Evolutionary conservation across 2,113 vertebrate species (phyloP), one percentile per base, ranked within the genome.

Genomic region (Phocoena sinus): DNA sequence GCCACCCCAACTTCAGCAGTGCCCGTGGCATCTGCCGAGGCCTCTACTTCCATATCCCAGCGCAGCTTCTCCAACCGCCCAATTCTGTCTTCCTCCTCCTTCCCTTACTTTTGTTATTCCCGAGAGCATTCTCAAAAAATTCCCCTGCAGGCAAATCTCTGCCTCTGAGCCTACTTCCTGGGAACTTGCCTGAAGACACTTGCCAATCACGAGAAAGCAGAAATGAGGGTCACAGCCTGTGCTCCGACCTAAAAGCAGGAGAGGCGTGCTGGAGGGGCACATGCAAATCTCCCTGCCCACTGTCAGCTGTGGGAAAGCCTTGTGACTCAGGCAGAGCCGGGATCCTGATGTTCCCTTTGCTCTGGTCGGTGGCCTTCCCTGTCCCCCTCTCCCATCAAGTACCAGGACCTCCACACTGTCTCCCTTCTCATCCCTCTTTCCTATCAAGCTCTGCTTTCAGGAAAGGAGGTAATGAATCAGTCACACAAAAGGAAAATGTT

Each of bases 301-400:
- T 1, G 3, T 2, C 8, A 31, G 74, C 21, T 5, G 15, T 0
- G 5, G 73, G 38, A 20, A 44, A 56, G 31, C n/a, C 26, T 5
- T 11, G 17, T 17, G n/a, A 25, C n/a, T 0, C 7, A 3, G 36
- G 8, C 31, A 18, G 76, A 47, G 33, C 9, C 13, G 9, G 44
- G 17, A 3, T 12, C 18, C 36, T 13, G 10, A 50, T 0, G 12
- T 3, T 14, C 44, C 26, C 60, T 63, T 26, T 85, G 79, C 33
- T 56, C 21, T 13, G 26, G 18, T 0, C 0, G 3, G 41, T 53
- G 33, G 21, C 23, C 31, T 25, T 56, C 21, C 89, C 44, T 62
- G 23, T 41, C 74, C 13, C 26, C 71, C 11, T 47, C 21, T 33
- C 44, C 71, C 25, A 53, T 25, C 38, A 60, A 58, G 44, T 44